Evolutionary conservation across 2,113 vertebrate species (phyloP), one percentile per base, ranked within the genome.

Genomic region (Xyliphius kryptos): DNA sequence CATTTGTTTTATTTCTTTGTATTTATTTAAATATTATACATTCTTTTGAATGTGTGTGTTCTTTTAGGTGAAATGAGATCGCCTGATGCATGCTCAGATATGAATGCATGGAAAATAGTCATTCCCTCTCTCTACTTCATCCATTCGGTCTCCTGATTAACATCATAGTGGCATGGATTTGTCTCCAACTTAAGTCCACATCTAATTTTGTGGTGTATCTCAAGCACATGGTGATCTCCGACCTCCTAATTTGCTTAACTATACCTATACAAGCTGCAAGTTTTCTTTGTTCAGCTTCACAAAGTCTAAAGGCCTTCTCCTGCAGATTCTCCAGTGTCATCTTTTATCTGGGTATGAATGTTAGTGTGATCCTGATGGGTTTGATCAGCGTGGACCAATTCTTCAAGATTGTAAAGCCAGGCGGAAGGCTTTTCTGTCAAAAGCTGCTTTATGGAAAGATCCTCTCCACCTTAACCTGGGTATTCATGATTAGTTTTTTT

Each of bases 81-180:
- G 4, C 7, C 26, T 6, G 7, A 3, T 32, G 26, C 26, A 32
- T 32, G 26, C 26, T 32, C 7, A 32, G 7, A 32, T 32, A 32
- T 32, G 26, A 5, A 6, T 32, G 44, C 15, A 4, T 56, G 44
- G 50, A 11, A 3, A 5, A 10, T 17, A 6, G 89, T 88, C 72
- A 89, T 87, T 53, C 83, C 87, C 14, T 72, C 55, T 1, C 81
- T 92, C 0, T 97, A 97, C 44, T 82, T 80, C 0, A 2, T 70
- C n/a, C 91, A 3, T 38, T 72, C 0, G 89, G 91, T 2, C 20
- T 94, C 1, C 9, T 81, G 7, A 77, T 98, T 1, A 98, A 94
- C 70, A 72, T 78, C 5, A 6, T 92, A 72, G 91, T 92, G 1
- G 78, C 85, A 2, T 86, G 88, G 89, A 88, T 89, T 59, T 98